Evolutionary conservation across 2,888 invertebrate genomes (phyloP), one percentile per base, ranked within the genome.

Genomic region (Trachelus iudaicus): DNA sequence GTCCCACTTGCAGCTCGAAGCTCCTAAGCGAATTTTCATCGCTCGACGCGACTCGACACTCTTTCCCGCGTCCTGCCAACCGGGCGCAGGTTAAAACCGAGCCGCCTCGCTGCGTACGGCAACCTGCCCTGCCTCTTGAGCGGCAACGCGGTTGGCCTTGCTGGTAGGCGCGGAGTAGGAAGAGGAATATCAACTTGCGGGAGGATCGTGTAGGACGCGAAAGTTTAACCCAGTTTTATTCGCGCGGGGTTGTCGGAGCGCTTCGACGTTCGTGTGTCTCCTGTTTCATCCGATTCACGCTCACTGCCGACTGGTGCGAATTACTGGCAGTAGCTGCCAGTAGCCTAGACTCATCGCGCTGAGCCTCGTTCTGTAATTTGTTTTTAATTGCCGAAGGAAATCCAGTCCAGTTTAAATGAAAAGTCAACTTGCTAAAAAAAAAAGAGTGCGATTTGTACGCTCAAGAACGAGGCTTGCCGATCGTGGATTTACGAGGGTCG

Each of bases 1-100:
- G 71, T 71, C 71, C 71, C 71, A 71, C 71, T 71, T 71, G 33
- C 71, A 12, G 2, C 71, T 23, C 71, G 71, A 56, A 71, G 71
- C 71, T 15, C 4, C 31, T 4, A 9, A 23, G 56, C 23, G 15
- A 15, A 6, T 40, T 40, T 40, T 15, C 40, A 40, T 40, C 15
- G 40, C 40, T 40, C 40, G 37, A 12, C 37, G 37, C 37, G 37
- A 37, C 12, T 37, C 37, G 56, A 23, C 56, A 23, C 9, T 9
- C 9, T 56, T 56, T 56, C 23, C 56, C 56, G 56, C 56, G 56
- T 23, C 2, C 23, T 56, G 23, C 56, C 23, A 56, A 2, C 0
- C 9, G 56, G 56, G 9, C 23, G 23, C 15, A 40, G 40, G 23
- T 0, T 9, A 23, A 40, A 23, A 0, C 9, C 40, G 23, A 23